Evolutionary conservation across 1,140 invertebrate species (phyloP).

Genomic region (Bradynema listronoti): DNA sequence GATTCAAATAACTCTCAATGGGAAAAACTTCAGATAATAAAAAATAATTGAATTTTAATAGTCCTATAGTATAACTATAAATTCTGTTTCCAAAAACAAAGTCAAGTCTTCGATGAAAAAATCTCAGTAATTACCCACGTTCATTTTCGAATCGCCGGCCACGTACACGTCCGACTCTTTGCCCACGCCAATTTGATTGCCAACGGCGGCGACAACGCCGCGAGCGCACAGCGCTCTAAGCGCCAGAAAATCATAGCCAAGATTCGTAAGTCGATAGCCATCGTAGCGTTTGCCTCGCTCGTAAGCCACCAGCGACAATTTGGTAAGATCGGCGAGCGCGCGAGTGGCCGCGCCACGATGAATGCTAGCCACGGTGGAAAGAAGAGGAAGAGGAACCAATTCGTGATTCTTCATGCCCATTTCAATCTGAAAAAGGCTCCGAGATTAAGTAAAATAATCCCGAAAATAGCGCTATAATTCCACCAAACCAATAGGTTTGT

Average conservation of each 20-base stretch:
- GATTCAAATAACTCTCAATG: too few relatives aligned
- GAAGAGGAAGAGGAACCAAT: conserved; percentile 77
- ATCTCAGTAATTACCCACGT: conserved; percentile 7
- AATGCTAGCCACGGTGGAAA: conserved; percentile 86
- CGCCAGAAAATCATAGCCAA: conserved; percentile 93
- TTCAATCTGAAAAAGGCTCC: conserved; percentile 85
- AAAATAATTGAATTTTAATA: too few relatives aligned
- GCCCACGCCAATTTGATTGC: conserved; percentile 95
- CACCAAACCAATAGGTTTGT: too few relatives aligned
- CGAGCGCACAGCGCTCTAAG: conserved; percentile 76
- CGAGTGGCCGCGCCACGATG: conserved; percentile 87
- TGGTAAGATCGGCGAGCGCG: conserved; percentile 77
- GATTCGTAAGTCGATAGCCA: conserved; percentile 88
- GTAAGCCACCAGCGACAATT: conserved; percentile 79
- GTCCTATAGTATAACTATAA: too few relatives aligned
- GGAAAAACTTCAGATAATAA: too few relatives aligned
- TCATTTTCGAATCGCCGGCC: conserved; percentile 46
- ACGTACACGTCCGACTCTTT: conserved; percentile 72
- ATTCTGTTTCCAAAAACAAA: too few relatives aligned
- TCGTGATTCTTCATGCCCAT: conserved; percentile 99
- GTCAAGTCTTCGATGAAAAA: not conserved
- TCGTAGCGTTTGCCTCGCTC: conserved; percentile 89
- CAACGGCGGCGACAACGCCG: conserved; percentile 75
- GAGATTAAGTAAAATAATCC: too few relatives aligned
- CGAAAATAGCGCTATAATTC: conserved; percentile 82